Evolutionary conservation across 2,113 vertebrate species (phyloP), one percentile per base, ranked within the genome.

Genomic region (Tenrec ecaudatus): DNA sequence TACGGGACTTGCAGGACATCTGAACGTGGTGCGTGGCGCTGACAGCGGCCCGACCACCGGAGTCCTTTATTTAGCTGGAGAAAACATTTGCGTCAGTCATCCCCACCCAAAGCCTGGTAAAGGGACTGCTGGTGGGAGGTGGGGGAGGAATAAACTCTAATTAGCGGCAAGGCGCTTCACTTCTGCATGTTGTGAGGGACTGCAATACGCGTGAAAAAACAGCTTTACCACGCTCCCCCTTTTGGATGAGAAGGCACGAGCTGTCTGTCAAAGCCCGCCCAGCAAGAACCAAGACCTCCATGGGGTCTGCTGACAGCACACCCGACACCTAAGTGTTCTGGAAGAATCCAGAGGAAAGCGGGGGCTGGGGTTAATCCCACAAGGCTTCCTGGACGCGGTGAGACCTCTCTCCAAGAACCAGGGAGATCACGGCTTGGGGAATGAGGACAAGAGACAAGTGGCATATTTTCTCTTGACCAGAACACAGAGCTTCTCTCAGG

Each of bases 1-100:
- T 96, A 96, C 38, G 89, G 77, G 31, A 80, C 71, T 90, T 47
- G 36, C 16, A 40, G 87, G 85, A 20, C 84, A 90, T 40, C 47
- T 38, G 36, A 47, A 31, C 47, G 23, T 90, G 60, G 57, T 3
- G 47, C 47, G 47, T 53, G 47, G 47, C 9, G 47, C 47, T 14
- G 47, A 53, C 0, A 38, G 66, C 2, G 33, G 27, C 82, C 27
- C 36, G 68, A 78, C 36, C 36, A 76, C 36, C 57, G 78, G 36
- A 93, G 64, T 33, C 79, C 93, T 88, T 57, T 73, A 78, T 64
- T 88, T 93, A 79, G 33, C 17, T 31, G 11, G 11, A 62, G 68
- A 91, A 88, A 93, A 91, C 57, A 88, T 27, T 14, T 23, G 76
- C 62, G 87, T 89, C 22, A 33, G 64, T 81, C 33, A 91, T 57